Percentiles rank a stretch among this genome's conserved stretches.
Conservation (phyloP, 2,113 vertebrate species). For the Tetrax tetrax region DNA sequence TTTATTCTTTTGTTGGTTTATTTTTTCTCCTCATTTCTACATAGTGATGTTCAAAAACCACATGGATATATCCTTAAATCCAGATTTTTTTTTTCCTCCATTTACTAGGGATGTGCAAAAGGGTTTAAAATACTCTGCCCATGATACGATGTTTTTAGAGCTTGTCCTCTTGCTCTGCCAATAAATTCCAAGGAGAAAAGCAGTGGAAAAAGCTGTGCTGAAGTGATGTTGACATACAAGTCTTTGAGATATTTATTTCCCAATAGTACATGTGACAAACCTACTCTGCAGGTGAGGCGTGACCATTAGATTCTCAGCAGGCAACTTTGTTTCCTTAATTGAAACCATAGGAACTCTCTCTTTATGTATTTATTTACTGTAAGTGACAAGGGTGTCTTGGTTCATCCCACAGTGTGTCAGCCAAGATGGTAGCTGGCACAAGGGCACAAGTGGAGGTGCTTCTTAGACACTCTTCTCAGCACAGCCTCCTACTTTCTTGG, state of each 20-base stretch:
- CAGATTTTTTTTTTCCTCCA: neutral
- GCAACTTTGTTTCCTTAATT: neutral
- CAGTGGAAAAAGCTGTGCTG: neutral
- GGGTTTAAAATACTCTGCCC: neutral
- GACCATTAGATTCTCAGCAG: neutral
- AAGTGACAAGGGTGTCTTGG: neutral
- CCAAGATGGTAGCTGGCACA: neutral
- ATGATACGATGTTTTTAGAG: neutral
- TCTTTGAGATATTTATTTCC: neutral
- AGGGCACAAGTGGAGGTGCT: accelerated
- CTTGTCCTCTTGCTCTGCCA: neutral
- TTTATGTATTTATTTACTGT: neutral
- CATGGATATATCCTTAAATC: neutral
- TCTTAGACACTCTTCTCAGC: neutral
- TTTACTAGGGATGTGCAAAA: accelerated
- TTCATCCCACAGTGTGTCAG: neutral
- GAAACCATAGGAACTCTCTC: neutral
- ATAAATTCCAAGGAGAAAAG: neutral
- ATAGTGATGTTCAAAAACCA: neutral
- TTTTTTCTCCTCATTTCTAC: neutral
- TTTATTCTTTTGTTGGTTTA: neutral
- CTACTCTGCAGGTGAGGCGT: neutral
- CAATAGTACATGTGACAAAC: accelerated
- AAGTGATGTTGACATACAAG: neutral
- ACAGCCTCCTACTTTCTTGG: accelerated